Conservation (phyloP, 2,888 invertebrate genomes). For the Ramazzottius varieornatus region DNA sequence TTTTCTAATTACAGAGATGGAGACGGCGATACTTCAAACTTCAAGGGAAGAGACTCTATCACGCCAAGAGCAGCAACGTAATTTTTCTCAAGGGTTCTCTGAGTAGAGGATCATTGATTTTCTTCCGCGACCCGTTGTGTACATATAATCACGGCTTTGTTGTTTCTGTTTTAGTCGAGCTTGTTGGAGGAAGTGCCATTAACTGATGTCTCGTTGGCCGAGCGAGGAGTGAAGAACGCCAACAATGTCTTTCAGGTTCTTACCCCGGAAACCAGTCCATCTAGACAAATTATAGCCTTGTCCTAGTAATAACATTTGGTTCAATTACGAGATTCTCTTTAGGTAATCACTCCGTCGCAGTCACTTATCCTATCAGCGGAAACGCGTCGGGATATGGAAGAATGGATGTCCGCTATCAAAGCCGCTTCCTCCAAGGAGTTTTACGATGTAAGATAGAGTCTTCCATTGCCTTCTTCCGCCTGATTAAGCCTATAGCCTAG, state of each 20-base stretch:
- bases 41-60: constrained; percentile 52
- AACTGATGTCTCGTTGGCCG: constrained; percentile 54
- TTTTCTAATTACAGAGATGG: constrained; percentile 51
- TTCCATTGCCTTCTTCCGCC: too few relatives aligned
- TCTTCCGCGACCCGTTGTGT: background rate
- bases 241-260: constrained; percentile 59
- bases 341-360: constrained; percentile 22
- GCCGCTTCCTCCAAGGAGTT: constrained; percentile 33
- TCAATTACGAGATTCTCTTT: too few relatives aligned
- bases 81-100: constrained; percentile 21
- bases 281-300: too few relatives aligned
- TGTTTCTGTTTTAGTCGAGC: constrained; percentile 39
- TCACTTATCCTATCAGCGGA: constrained; percentile 28
- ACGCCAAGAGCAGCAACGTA: constrained; percentile 62
- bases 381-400: constrained; percentile 61
- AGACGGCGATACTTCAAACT: constrained; percentile 54
- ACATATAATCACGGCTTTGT: background rate
- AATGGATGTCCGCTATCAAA: constrained; percentile 58
- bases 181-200: constrained; percentile 65
- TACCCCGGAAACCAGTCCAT: too few relatives aligned
- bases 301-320: too few relatives aligned
- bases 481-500: too few relatives aligned
- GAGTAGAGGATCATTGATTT: too few relatives aligned
- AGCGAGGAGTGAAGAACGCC: constrained; percentile 60
- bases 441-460: constrained; percentile 28